A percentile compares a stretch with the other conserved stretches of the same genome.
phyloP scores from a whole-genome alignment of 2,113 vertebrate species.

The Coptodon rendalli region DNA sequence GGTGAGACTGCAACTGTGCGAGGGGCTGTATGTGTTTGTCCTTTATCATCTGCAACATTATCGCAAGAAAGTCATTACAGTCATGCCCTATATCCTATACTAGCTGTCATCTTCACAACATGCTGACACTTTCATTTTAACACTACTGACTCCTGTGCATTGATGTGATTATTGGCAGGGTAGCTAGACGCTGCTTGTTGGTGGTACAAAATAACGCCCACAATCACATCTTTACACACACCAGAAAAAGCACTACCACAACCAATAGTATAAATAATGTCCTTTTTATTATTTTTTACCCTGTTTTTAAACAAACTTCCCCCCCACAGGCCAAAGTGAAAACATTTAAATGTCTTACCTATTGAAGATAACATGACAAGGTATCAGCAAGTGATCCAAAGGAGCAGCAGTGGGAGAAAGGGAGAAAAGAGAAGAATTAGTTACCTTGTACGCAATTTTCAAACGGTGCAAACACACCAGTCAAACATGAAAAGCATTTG shows the following conservation, averaged over 20 bases:
- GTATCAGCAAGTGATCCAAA: background rate
- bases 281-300: background rate
- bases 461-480: background rate
- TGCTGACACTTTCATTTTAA: conserved; percentile 22
- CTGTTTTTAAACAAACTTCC: background rate
- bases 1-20: conserved; percentile 34
- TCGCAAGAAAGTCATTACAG: conserved; percentile 43
- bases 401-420: background rate
- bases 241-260: background rate
- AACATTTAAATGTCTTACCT: conserved; percentile 58
- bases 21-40: background rate
- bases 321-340: background rate
- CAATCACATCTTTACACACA: background rate
- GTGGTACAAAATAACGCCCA: background rate
- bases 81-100: conserved; percentile 39
- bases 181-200: background rate
- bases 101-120: conserved; percentile 10
- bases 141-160: conserved; percentile 5
- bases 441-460: background rate
- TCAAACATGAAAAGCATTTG: background rate
- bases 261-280: background rate
- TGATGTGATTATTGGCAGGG: background rate
- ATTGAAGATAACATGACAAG: background rate
- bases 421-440: conserved; percentile 7
- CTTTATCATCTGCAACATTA: conserved; percentile 40